phyloP scores from a whole-genome alignment of 2,888 invertebrate genomes.

The Rotaria socialis region DNA sequence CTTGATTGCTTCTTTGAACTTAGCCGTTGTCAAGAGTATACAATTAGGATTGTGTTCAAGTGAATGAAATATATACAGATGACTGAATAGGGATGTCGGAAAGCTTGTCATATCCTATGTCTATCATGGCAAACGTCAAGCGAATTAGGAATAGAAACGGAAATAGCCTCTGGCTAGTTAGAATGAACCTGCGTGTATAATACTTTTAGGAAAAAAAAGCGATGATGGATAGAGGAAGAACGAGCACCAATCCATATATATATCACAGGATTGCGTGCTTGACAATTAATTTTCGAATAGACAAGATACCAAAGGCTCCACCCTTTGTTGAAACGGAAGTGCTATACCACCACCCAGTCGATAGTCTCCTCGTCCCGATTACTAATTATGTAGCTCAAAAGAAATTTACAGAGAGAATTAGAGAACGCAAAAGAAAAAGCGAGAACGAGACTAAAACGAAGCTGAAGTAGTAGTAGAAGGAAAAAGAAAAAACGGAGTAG shows the following conservation, averaged over 20 bases:
- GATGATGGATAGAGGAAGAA: slow-evolving; percentile 10
- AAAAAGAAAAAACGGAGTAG: neutral
- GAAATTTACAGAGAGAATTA: neutral
- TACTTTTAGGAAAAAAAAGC: neutral
- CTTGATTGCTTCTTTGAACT: slow-evolving; percentile 7
- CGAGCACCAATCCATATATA: neutral
- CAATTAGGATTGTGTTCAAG: neutral
- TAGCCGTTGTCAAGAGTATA: neutral
- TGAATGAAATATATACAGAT: neutral
- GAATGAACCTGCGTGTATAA: neutral
- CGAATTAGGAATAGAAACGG: neutral
- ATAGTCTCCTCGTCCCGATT: slow-evolving; percentile 24
- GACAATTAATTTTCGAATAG: slow-evolving; percentile 4
- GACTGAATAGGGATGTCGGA: neutral
- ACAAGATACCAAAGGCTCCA: neutral
- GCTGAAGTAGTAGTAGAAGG: neutral
- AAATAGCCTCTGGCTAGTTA: slow-evolving; percentile 23
- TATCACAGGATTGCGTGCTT: slow-evolving; percentile 13
- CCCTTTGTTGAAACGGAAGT: neutral
- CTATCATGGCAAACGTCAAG: slow-evolving; percentile 3
- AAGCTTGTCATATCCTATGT: neutral
- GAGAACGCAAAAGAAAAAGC: neutral
- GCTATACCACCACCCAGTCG: slow-evolving; percentile 8
- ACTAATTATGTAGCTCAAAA: slow-evolving; percentile 11
- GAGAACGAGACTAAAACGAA: neutral